These are phyloP conservation scores for Spodoptera frugiperda DNA, from an alignment of 1,140 invertebrate species.

Conservation along the genomic window DNA sequence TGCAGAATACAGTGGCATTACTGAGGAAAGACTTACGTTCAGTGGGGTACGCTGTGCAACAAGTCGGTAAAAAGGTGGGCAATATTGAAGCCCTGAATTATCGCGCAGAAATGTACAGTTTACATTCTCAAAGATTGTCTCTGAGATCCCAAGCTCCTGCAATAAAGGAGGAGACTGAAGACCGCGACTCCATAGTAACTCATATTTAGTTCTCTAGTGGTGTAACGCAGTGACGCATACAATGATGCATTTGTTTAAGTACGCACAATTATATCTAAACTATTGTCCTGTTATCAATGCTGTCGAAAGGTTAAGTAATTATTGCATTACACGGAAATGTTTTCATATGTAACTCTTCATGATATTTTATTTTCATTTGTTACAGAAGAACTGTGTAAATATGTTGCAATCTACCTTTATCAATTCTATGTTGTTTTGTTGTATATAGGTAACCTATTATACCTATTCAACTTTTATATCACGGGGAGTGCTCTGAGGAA, in stretches of 20 bases:
- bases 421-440: no score
- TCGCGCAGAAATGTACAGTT: slow-evolving; percentile 43
- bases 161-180: slow-evolving; percentile 43
- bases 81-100: slow-evolving; percentile 36
- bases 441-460: no score
- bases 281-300: slow-evolving; percentile 21
- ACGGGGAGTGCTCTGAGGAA: no score
- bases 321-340: slow-evolving; percentile 14
- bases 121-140: slow-evolving; percentile 58
- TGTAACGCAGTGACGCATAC: not conserved
- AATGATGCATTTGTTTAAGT: slow-evolving; percentile 26
- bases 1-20: slow-evolving; percentile 60
- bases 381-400: not conserved
- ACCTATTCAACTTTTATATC: no score
- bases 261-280: slow-evolving; percentile 1
- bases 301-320: slow-evolving; percentile 6
- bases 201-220: not conserved
- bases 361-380: not conserved
- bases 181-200: slow-evolving; percentile 1
- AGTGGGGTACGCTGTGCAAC: slow-evolving; percentile 58
- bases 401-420: not conserved
- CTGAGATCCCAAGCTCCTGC: slow-evolving; percentile 44
- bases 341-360: not conserved
- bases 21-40: slow-evolving; percentile 61
- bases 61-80: slow-evolving; percentile 65